These are phyloP conservation scores for Tor tambroides DNA, from an alignment of 2,113 vertebrate species.

Conservation along the genomic window DNA sequence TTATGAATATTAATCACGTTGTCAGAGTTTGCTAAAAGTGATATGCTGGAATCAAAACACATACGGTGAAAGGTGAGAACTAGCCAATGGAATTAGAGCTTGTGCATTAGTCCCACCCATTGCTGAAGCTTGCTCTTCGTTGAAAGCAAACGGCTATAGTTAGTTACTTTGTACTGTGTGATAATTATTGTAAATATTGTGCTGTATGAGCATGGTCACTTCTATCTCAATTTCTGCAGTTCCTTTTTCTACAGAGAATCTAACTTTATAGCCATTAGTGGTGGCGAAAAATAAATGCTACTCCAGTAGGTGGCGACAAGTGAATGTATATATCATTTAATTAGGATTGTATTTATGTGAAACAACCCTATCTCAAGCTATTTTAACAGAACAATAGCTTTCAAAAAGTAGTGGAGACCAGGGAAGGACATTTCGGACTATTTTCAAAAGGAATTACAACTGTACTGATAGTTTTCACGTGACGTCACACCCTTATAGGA, in stretches of 20 bases:
- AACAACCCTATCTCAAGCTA: background rate
- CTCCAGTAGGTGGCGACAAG: background rate
- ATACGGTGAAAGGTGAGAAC: background rate
- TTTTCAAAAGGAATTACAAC: no score
- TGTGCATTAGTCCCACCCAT: background rate
- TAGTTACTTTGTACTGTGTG: background rate
- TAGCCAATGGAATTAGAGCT: background rate
- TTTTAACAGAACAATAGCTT: background rate
- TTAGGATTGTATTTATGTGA: background rate
- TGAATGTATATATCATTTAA: background rate
- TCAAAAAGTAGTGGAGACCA: background rate
- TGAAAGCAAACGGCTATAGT: no score
- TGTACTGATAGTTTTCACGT: no score
- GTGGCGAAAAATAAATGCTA: no score
- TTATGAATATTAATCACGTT: background rate
- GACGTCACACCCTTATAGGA: no score
- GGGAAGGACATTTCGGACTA: no score
- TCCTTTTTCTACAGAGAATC: background rate
- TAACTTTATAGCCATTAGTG: background rate
- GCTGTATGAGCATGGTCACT: background rate
- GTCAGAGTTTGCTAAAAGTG: background rate
- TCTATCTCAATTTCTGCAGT: background rate
- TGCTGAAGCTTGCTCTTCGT: background rate
- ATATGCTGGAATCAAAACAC: background rate
- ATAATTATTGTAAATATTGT: background rate